phyloP scores from a whole-genome alignment of 2,113 vertebrate genomes.

The Mormyrus lacerda region DNA sequence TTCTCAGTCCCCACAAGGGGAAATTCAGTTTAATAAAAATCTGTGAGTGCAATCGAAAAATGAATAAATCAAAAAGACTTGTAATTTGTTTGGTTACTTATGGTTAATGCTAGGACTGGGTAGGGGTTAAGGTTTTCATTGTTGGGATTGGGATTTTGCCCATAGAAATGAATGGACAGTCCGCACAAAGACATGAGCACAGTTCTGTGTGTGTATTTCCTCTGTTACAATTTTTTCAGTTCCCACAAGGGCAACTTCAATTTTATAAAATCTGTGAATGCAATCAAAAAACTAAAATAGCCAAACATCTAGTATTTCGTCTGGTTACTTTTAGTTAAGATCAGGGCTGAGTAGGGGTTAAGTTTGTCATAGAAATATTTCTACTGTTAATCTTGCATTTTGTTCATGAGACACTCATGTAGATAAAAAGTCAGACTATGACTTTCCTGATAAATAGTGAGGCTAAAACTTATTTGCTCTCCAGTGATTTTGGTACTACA shows the following conservation, averaged over 20 bases:
- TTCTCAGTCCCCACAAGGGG: no score
- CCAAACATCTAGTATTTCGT: background rate
- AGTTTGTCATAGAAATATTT: constrained; percentile 42
- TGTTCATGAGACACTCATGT: constrained; percentile 65
- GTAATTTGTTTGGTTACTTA: no score
- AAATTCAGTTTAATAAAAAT: no score
- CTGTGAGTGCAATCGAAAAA: no score
- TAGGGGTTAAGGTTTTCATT: no score
- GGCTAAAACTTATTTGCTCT: constrained; percentile 68
- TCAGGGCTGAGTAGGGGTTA: background rate
- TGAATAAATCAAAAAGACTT: no score
- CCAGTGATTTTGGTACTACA: constrained; percentile 63
- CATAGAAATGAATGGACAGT: no score
- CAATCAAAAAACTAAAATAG: background rate
- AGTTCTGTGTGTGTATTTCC: background rate
- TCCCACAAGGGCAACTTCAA: background rate
- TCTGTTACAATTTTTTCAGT: background rate
- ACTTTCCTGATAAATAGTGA: constrained; percentile 63
- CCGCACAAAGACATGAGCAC: no score
- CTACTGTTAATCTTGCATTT: constrained; percentile 58
- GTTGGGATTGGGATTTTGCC: no score
- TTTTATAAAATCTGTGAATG: background rate
- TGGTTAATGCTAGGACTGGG: no score
- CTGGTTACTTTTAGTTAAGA: background rate
- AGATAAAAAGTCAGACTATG: constrained; percentile 59